Evolutionary conservation across 2,888 invertebrate species (phyloP).

Genomic region (Acanthococcus lagerstroemiae): DNA sequence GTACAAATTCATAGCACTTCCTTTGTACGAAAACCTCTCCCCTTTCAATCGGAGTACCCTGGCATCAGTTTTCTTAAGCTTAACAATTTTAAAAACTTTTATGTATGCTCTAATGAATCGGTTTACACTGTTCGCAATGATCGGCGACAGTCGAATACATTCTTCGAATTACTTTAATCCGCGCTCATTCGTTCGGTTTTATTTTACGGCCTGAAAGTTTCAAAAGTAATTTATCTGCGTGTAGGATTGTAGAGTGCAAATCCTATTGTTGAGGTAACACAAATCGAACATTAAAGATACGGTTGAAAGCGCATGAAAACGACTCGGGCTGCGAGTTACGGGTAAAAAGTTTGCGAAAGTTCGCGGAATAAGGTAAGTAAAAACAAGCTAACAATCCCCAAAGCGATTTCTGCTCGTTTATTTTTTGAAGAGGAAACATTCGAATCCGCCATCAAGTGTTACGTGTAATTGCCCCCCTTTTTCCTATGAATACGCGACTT

Average conservation of each 20-base stretch:
- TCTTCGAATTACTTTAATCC: too few species aligned
- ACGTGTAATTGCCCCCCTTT: too few species aligned
- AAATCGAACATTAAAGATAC: conserved; percentile 29
- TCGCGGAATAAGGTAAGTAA: conserved; percentile 20
- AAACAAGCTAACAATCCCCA: conserved; percentile 24
- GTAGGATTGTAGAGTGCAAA: conserved; percentile 9
- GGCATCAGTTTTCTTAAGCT: too few species aligned
- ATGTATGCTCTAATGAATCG: too few species aligned
- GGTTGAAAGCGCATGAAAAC: conserved; percentile 22
- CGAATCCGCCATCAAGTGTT: too few species aligned
- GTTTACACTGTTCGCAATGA: too few species aligned
- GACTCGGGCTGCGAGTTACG: conserved; percentile 13
- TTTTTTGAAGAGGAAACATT: conserved; percentile 1
- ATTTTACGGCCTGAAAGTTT: conserved; percentile 15
- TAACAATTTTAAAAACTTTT: too few species aligned
- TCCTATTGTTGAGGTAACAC: conserved; percentile 25
- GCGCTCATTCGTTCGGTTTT: conserved; percentile 17
- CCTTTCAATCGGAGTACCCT: too few species aligned
- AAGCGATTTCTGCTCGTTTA: conserved; percentile 5
- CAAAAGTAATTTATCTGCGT: conserved; percentile 9
- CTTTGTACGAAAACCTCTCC: too few species aligned
- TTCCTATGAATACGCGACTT: too few species aligned
- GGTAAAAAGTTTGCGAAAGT: conserved; percentile 21
- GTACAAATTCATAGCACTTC: too few species aligned
- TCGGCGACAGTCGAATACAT: too few species aligned